Conservation (phyloP, 2,113 vertebrate species). For the Neopipo cinnamomea region DNA sequence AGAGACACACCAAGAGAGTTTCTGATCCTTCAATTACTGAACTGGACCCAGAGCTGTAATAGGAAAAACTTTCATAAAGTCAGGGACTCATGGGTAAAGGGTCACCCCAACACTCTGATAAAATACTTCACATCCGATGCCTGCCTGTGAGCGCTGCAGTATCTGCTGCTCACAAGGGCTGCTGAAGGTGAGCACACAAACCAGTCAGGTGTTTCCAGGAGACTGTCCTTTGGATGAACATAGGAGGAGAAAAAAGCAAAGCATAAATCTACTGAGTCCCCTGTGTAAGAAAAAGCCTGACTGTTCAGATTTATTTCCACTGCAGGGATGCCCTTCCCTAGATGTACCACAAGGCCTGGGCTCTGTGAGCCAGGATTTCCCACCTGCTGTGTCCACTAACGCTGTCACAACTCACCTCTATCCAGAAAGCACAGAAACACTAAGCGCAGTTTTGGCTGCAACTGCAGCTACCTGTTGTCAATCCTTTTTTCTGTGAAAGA, state of each 20-base stretch:
- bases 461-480: background rate
- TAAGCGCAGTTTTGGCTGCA: background rate
- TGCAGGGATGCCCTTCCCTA: background rate
- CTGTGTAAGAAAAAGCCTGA: background rate
- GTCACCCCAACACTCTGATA: background rate
- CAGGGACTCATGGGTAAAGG: background rate
- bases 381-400: rapidly evolving
- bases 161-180: background rate
- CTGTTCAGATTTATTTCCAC: background rate
- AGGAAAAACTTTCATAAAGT: background rate
- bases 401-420: background rate
- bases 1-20: background rate
- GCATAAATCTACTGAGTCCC: background rate
- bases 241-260: background rate
- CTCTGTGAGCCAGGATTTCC: background rate
- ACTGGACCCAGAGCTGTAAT: background rate
- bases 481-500: background rate
- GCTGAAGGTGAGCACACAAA: background rate
- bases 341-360: background rate
- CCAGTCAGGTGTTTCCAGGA: background rate
- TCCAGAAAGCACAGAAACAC: background rate
- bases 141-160: background rate
- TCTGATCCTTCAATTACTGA: background rate
- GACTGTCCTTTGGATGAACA: background rate
- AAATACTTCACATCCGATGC: background rate